Conservation (phyloP, 2,888 invertebrate genomes). For the Mellilla xanthometata region DNA sequence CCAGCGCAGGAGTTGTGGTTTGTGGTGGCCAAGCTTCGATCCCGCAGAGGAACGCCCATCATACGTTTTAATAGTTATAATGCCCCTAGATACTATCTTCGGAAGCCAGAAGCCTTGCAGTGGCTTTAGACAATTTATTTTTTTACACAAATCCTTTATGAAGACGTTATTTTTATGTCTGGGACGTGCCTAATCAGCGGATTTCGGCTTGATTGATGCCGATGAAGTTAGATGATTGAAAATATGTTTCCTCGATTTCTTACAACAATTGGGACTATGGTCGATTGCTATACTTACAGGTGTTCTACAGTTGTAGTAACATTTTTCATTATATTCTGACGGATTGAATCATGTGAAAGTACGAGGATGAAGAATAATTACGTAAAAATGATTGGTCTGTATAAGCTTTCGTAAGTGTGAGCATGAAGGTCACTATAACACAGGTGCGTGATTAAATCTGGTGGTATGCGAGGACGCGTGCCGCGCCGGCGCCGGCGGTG, state of each 20-base stretch:
- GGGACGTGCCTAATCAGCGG: slow-evolving; percentile 22
- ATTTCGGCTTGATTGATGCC: slow-evolving; percentile 14
- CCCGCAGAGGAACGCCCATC: slow-evolving; percentile 60
- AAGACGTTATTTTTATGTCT: slow-evolving; percentile 29
- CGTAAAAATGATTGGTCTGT: too few species aligned
- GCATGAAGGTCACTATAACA: slow-evolving; percentile 13
- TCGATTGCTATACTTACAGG: not conserved
- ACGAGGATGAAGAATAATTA: too few species aligned
- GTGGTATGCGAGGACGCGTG: slow-evolving; percentile 19
- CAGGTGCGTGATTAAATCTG: slow-evolving; percentile 25
- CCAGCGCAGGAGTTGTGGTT: slow-evolving; percentile 75
- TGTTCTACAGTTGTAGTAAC: too few species aligned
- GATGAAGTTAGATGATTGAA: slow-evolving; percentile 13
- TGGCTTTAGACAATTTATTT: slow-evolving; percentile 23
- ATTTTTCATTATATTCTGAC: too few species aligned
- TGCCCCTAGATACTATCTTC: slow-evolving; percentile 52
- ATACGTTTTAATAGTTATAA: slow-evolving; percentile 76
- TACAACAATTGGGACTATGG: not conserved
- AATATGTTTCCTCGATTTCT: slow-evolving; percentile 1
- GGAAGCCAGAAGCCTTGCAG: slow-evolving; percentile 33
- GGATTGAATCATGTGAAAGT: too few species aligned
- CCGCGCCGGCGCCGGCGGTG: slow-evolving; percentile 17
- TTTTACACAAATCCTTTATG: slow-evolving; percentile 21
- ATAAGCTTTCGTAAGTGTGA: too few species aligned
- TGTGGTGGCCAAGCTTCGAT: slow-evolving; percentile 67